These are phyloP conservation scores for Melieria omissa DNA, from an alignment of 2,888 invertebrate species.

Conservation along the genomic window DNA sequence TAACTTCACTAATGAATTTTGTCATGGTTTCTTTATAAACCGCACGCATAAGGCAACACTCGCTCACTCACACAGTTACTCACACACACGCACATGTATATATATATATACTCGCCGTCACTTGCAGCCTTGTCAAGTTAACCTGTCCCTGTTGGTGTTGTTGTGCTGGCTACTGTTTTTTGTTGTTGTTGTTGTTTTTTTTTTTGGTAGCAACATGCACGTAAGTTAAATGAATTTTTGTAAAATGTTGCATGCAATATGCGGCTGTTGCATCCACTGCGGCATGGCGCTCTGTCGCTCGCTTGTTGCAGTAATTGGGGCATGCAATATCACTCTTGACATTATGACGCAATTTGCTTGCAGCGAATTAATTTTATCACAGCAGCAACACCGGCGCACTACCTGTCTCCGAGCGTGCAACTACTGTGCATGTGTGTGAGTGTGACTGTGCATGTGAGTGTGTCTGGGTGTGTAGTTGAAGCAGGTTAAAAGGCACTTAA, in stretches of 20 bases:
- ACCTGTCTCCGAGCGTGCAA: conserved; percentile 9
- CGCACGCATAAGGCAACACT: conserved; percentile 44
- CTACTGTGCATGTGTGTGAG: conserved; percentile 14
- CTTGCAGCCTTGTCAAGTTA: conserved; percentile 10
- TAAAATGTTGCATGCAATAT: too few species aligned
- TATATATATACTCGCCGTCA: neutral
- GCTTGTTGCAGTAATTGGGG: conserved; percentile 56
- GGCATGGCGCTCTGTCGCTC: conserved; percentile 4
- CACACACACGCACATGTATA: conserved; percentile 11
- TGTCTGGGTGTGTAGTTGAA: conserved; percentile 23
- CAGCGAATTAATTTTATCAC: conserved; percentile 47
- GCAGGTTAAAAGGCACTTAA: conserved; percentile 48
- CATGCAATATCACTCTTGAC: conserved; percentile 64
- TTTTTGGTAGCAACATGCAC: neutral
- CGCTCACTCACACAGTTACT: conserved; percentile 34
- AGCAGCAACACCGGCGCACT: conserved; percentile 12
- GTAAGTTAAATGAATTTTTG: too few species aligned
- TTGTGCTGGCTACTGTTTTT: neutral
- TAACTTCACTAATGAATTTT: conserved; percentile 25
- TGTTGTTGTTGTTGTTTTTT: neutral
- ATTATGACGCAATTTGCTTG: conserved; percentile 56
- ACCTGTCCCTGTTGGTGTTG: neutral
- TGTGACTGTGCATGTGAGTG: conserved; percentile 16
- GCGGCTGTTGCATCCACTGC: neutral
- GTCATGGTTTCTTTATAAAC: conserved; percentile 40